Evolutionary conservation across 2,797 vertebrate species (phyloP).

Genomic region (Leptoclinus maculatus): DNA sequence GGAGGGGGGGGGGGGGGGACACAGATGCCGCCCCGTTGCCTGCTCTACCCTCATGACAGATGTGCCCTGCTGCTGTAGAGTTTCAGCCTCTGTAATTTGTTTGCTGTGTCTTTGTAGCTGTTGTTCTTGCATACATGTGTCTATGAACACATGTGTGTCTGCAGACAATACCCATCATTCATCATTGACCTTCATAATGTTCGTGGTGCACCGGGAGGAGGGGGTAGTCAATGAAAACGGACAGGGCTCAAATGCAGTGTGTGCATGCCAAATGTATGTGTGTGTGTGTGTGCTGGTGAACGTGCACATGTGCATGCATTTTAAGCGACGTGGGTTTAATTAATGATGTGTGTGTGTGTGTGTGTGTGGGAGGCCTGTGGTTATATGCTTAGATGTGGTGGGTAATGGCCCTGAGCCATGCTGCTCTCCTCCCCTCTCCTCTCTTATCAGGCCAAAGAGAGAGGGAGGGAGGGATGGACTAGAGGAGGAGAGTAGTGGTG

Average conservation of each 20-base stretch:
- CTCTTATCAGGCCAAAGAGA: constrained; percentile 22
- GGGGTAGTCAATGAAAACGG: constrained; percentile 52
- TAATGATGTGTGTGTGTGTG: constrained; percentile 51
- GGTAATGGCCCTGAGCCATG: constrained; percentile 50
- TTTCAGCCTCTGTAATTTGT: constrained; percentile 35
- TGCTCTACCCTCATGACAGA: constrained; percentile 45
- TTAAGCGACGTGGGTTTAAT: constrained; percentile 60
- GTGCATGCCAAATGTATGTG: background rate
- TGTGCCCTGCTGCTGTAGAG: constrained; percentile 35
- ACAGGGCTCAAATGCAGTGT: constrained; percentile 22
- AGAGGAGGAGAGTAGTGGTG: constrained; percentile 22
- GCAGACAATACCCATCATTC: constrained; percentile 56
- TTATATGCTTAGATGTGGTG: constrained; percentile 42
- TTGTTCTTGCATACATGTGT: constrained; percentile 21
- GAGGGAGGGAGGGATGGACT: constrained; percentile 8
- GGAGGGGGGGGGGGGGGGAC: background rate
- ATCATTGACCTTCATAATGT: constrained; percentile 67
- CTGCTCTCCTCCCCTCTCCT: constrained; percentile 15
- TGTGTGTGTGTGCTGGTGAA: constrained; percentile 1
- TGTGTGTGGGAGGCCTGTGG: background rate
- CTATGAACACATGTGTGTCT: constrained; percentile 16
- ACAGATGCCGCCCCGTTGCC: constrained; percentile 32
- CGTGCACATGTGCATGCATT: constrained; percentile 27
- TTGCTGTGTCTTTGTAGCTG: constrained; percentile 33
- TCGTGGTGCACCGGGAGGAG: background rate